Base-by-base conservation (phyloP, 2,797 vertebrate genomes). In the Poeciliopsis turneri region DNA sequence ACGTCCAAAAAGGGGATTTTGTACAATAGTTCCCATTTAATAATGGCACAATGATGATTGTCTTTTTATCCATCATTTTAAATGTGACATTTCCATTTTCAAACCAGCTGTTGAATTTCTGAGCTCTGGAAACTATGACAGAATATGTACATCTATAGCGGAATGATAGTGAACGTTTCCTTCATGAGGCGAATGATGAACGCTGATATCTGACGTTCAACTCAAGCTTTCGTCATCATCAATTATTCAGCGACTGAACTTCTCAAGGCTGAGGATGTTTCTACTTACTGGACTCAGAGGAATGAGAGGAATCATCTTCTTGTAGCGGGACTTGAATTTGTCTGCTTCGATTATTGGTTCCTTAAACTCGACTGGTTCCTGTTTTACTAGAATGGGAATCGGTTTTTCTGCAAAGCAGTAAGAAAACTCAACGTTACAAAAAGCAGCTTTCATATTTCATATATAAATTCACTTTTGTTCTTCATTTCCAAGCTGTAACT, bases 301-400 rank as follows among this genome's bases (percentile, higher is more conserved):
- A 85, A 95, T 39, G 18, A 82, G 87, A 61, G 90, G 97, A 61
- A 94, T 87, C 61, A 90, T 84, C 91, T 98, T 99, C 89, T 97
- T 98, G 86, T 96, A 95, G 25, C 97, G 96, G 1, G 92, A 86
- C 91, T 97, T 98, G 59, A 89, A 92, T 92, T 97, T 98, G 74
- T 98, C 98, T 71, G 91, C 92, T 92, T 98, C 97, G 51, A 78
- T 82, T 79, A 95, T 86, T 1, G 86, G 94, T 45, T 97, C 96
- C 76, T 95, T 95, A 85, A 87, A 95, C 90, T 97, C 97, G 4
- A 89, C 82, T 28, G 94, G 94, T 79, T 98, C 97, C 79, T 93
- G 95, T 86, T 98, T 99, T 76, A 95, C 82, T 86, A 86, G 84
- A 81, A 92, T 93, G 5, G 94, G 96, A 76, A 90, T 88, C 86